phyloP scores from a whole-genome alignment of 2,888 invertebrate species.

The Luperina testacea region DNA sequence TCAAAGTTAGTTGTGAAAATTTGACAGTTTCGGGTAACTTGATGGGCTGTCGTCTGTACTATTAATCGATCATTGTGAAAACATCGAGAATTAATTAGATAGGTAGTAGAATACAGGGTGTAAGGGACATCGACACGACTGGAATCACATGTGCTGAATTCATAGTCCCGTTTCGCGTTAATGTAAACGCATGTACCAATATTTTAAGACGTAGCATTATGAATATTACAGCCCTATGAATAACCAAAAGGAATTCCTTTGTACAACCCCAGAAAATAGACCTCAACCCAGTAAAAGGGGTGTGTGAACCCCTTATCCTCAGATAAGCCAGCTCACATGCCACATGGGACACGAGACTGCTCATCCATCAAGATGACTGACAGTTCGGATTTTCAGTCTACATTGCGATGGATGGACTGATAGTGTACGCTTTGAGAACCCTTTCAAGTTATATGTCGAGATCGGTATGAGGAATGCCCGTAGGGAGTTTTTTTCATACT shows the following conservation, averaged over 20 bases:
- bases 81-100: too few relatives aligned
- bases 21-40: too few relatives aligned
- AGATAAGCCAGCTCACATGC: slow-evolving; percentile 52
- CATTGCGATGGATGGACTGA: background rate
- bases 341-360: slow-evolving; percentile 17
- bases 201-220: background rate
- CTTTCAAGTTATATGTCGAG: slow-evolving; percentile 7
- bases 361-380: slow-evolving; percentile 57
- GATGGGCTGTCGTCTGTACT: too few relatives aligned
- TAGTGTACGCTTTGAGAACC: slow-evolving; percentile 22
- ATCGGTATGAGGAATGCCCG: background rate
- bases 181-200: too few relatives aligned
- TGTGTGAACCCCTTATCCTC: slow-evolving; percentile 10
- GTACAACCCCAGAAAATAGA: background rate
- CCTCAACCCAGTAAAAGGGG: background rate
- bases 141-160: too few relatives aligned
- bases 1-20: too few relatives aligned
- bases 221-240: background rate
- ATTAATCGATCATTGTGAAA: too few relatives aligned
- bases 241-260: background rate
- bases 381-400: slow-evolving; percentile 30
- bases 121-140: too few relatives aligned
- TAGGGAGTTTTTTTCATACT: background rate
- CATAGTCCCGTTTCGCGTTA: too few relatives aligned
- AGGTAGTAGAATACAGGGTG: too few relatives aligned